A percentile compares a stretch with the other conserved stretches of the same genome.
Evolutionary conservation across 2,888 invertebrate species (phyloP).

Genomic region (Melikaiella ostensackeni): DNA sequence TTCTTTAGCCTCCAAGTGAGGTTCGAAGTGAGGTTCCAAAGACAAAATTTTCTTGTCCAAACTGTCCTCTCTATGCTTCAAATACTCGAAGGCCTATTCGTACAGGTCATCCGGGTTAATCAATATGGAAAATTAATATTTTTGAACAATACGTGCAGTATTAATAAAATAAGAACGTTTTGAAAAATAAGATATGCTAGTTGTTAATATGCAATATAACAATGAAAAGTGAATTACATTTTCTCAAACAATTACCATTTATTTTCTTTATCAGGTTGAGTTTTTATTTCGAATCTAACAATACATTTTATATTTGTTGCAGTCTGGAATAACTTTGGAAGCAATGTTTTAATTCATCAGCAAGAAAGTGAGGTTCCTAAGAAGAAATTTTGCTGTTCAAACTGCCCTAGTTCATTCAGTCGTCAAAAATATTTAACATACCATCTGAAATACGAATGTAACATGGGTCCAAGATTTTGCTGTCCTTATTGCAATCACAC

Average conservation of each 20-base stretch:
- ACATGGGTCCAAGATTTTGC: conserved; percentile 73
- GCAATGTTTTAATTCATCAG: neutral
- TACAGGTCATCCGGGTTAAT: conserved; percentile 56
- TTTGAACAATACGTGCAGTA: too few relatives aligned
- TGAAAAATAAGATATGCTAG: neutral
- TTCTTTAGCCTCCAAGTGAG: neutral
- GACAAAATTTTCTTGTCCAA: conserved; percentile 63
- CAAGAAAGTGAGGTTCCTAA: neutral
- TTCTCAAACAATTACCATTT: neutral
- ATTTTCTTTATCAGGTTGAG: neutral
- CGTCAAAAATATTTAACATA: conserved; percentile 68
- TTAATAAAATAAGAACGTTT: neutral
- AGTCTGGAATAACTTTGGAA: neutral
- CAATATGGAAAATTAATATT: too few relatives aligned
- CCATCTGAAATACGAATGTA: conserved; percentile 74
- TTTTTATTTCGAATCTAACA: neutral
- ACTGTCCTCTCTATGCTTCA: conserved; percentile 64
- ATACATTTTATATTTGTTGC: conserved; percentile 20
- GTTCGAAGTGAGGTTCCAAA: neutral
- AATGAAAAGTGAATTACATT: neutral
- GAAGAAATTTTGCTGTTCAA: conserved; percentile 64
- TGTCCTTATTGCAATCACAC: conserved; percentile 73
- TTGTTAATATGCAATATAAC: neutral
- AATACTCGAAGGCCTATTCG: conserved; percentile 69
- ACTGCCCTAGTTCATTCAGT: conserved; percentile 67